Conservation (phyloP, 2,113 vertebrate species). For the Acinonyx jubatus region DNA sequence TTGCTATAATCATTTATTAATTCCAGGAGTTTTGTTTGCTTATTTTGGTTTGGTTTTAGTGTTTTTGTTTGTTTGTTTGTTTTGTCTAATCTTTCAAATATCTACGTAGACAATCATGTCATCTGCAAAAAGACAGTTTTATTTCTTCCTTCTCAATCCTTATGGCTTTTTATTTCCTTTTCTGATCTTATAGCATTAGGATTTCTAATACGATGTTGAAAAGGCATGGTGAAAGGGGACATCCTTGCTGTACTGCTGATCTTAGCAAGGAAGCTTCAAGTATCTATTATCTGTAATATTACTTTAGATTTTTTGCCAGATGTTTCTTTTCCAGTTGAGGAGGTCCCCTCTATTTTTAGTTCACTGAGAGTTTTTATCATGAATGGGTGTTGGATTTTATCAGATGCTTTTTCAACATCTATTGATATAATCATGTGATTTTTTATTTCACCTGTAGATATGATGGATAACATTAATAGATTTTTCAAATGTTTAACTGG, state of each 20-base stretch:
- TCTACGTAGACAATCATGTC: background rate
- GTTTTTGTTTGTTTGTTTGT: background rate
- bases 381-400: background rate
- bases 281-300: background rate
- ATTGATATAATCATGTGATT: background rate
- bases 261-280: background rate
- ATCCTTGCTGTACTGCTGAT: background rate
- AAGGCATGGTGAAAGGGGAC: background rate
- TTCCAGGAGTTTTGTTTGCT: background rate
- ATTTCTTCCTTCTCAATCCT: background rate
- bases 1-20: background rate
- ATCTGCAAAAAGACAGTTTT: background rate
- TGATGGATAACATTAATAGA: background rate
- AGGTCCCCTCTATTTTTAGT: background rate
- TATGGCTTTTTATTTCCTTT: background rate
- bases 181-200: background rate
- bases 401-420: background rate
- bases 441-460: background rate
- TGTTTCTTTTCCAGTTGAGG: background rate
- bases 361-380: background rate
- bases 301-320: background rate
- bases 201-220: background rate
- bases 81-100: background rate
- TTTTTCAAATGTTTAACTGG: background rate
- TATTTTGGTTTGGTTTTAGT: background rate